A percentile compares a stretch with the other conserved stretches of the same genome.
Evolutionary conservation across 2,797 vertebrate species (phyloP).

Genomic region (Hypotaenidia philippensis): DNA sequence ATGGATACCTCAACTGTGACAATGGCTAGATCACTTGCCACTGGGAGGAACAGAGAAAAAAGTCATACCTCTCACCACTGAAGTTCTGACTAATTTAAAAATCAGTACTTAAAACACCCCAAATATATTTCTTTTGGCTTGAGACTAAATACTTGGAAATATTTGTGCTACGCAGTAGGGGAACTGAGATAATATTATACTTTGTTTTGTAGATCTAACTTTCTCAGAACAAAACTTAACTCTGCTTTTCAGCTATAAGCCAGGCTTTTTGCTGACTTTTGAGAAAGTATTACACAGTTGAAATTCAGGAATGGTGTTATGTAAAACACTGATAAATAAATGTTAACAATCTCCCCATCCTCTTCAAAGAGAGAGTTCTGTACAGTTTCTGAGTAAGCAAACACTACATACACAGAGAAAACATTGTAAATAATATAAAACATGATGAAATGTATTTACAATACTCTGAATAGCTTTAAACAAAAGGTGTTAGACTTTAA

Average conservation of each 20-base stretch:
- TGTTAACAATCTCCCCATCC: not conserved
- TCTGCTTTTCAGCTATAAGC: not conserved
- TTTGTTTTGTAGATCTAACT: not conserved
- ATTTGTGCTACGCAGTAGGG: not conserved
- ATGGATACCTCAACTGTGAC: fast-evolving
- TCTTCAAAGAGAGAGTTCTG: slow-evolving; percentile 28
- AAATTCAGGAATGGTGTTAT: slow-evolving; percentile 17
- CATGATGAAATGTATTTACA: slow-evolving; percentile 32
- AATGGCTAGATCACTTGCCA: not conserved
- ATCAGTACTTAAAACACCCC: not conserved
- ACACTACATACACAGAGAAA: not conserved
- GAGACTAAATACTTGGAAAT: slow-evolving; percentile 7
- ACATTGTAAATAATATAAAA: slow-evolving; percentile 27
- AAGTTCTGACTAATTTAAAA: not conserved
- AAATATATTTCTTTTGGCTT: not conserved
- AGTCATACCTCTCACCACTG: not conserved
- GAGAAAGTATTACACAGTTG: slow-evolving; percentile 21
- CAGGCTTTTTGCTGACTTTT: not conserved
- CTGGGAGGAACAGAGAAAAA: not conserved
- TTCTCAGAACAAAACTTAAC: not conserved
- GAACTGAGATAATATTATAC: not conserved
- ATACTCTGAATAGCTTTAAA: slow-evolving; percentile 41
- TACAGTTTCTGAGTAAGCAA: slow-evolving; percentile 34
- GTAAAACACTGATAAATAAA: slow-evolving; percentile 37
- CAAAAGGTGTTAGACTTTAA: slow-evolving; percentile 30